A percentile compares a stretch with the other conserved stretches of the same genome.
These are phyloP conservation scores for Sebastes hubbsi DNA, from an alignment of 2,797 vertebrate species.

Conservation along the genomic window DNA sequence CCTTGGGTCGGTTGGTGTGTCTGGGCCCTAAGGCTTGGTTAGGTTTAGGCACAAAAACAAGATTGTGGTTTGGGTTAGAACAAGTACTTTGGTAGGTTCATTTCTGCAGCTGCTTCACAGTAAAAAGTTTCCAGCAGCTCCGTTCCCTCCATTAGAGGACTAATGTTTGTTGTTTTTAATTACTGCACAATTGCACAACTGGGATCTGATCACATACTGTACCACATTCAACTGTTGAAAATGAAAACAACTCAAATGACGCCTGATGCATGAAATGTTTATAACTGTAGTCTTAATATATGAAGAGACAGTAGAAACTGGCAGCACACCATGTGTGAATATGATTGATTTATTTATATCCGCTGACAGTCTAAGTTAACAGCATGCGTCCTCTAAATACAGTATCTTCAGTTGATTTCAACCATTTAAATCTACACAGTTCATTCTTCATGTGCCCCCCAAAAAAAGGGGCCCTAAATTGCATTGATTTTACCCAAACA, in stretches of 20 bases:
- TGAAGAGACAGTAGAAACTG: neutral
- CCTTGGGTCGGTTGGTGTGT: too few relatives aligned
- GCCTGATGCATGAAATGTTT: too few relatives aligned
- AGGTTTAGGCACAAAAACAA: too few relatives aligned
- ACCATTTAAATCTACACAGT: neutral
- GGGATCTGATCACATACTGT: neutral
- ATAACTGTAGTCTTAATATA: too few relatives aligned
- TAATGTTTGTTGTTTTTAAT: neutral
- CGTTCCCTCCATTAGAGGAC: neutral
- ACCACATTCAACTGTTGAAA: too few relatives aligned
- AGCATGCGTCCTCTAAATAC: neutral
- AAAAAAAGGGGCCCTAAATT: neutral
- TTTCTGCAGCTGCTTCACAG: too few relatives aligned
- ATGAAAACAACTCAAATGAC: neutral
- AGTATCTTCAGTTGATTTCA: neutral
- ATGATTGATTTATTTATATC: neutral
- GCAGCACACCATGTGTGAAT: neutral
- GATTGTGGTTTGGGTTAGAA: too few relatives aligned
- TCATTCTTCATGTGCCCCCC: neutral
- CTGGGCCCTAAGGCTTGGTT: too few relatives aligned
- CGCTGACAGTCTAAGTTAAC: neutral
- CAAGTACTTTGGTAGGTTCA: too few relatives aligned
- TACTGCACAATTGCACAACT: neutral
- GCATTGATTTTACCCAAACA: slow-evolving; percentile 7
- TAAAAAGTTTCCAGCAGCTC: neutral